These are phyloP conservation scores for Anguilla obscura DNA, from an alignment of 2,797 vertebrate species.

Conservation along the genomic window DNA sequence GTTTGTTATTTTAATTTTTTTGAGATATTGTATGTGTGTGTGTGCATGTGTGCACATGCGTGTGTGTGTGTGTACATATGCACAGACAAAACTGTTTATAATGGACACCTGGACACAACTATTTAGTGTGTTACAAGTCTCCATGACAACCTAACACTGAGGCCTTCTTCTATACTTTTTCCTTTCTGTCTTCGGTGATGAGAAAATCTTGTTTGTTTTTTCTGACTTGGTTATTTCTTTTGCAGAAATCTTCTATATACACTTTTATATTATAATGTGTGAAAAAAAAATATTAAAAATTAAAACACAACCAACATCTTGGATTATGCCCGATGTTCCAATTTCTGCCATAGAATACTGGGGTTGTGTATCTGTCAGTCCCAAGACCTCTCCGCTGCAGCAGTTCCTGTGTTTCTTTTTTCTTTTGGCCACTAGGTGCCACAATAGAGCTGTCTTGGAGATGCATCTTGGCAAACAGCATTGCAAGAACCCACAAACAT, in stretches of 20 bases:
- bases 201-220: conserved; percentile 66
- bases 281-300: conserved; percentile 56
- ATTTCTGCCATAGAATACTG: neutral
- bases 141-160: conserved; percentile 71
- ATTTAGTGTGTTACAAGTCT: conserved; percentile 60
- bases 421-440: conserved; percentile 21
- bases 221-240: conserved; percentile 73
- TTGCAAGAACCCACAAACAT: neutral
- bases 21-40: conserved; percentile 28
- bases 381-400: neutral
- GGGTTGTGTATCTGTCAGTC: neutral
- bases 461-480: neutral
- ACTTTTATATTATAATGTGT: conserved; percentile 81
- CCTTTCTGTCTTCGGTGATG: conserved; percentile 53
- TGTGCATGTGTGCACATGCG: conserved; percentile 39
- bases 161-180: conserved; percentile 68
- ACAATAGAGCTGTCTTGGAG: neutral
- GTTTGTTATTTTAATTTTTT: conserved; percentile 55
- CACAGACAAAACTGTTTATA: conserved; percentile 24
- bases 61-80: conserved; percentile 43
- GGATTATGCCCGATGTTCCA: neutral
- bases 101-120: conserved; percentile 50
- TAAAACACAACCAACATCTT: conserved; percentile 27
- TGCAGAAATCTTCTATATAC: conserved; percentile 76
- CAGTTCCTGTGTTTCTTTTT: neutral